Evolutionary conservation across 2,113 vertebrate species (phyloP).

Genomic region (Machaerirhynchus nigripectus): DNA sequence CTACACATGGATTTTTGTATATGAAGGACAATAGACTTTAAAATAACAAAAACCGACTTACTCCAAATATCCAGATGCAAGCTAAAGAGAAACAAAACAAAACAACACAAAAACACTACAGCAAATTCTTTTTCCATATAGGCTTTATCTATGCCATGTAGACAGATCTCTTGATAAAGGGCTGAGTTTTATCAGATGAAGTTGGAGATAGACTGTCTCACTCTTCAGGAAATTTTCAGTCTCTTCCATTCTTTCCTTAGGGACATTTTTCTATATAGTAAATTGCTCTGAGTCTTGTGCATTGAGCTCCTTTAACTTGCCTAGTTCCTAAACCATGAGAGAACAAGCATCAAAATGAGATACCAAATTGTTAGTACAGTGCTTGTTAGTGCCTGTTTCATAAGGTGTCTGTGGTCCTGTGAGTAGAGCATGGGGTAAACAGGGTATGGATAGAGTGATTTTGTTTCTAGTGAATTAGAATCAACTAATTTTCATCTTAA

Average conservation of each 20-base stretch:
- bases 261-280: neutral
- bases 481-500: neutral
- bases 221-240: neutral
- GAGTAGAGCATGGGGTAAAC: neutral
- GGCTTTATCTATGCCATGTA: neutral
- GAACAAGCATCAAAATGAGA: neutral
- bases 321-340: neutral
- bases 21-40: neutral
- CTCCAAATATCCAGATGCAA: neutral
- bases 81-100: neutral
- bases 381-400: neutral
- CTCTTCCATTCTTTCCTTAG: neutral
- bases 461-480: neutral
- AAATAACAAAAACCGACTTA: neutral
- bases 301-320: neutral
- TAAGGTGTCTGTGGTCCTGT: neutral
- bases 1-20: neutral
- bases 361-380: neutral
- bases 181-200: neutral
- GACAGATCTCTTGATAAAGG: neutral
- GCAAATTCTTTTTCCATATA: neutral
- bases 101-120: neutral
- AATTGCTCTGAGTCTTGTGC: neutral
- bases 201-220: neutral
- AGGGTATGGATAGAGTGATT: neutral